Evolutionary conservation across 2,888 invertebrate species (phyloP).

Genomic region (Leucophenga montana): DNA sequence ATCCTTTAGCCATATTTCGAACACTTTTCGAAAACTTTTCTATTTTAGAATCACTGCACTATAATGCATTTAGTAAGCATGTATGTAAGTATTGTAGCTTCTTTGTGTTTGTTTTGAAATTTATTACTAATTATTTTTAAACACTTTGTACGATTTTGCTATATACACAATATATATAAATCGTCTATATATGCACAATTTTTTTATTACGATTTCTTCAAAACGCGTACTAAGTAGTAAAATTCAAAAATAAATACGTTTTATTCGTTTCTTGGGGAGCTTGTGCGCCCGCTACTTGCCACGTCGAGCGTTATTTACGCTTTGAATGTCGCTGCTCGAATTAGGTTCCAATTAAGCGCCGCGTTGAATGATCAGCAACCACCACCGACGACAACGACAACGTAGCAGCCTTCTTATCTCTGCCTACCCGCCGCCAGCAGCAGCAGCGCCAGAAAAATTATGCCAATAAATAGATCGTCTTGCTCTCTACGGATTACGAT

Average conservation of each 20-base stretch:
- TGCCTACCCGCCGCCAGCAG: no score
- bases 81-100: not conserved
- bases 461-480: conserved; percentile 7
- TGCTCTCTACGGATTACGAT: conserved; percentile 14
- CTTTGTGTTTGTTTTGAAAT: not conserved
- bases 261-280: not conserved
- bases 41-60: no score
- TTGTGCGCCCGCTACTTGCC: conserved; percentile 43
- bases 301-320: conserved; percentile 53
- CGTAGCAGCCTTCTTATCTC: conserved; percentile 48
- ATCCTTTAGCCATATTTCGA: conserved; percentile 25
- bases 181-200: no score
- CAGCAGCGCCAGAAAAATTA: not conserved
- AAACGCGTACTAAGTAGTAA: no score
- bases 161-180: no score
- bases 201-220: no score
- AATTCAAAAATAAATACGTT: conserved; percentile 15
- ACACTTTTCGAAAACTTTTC: no score
- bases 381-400: conserved; percentile 44
- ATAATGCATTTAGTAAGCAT: no score
- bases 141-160: not conserved
- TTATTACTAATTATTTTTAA: not conserved
- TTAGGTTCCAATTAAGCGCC: conserved; percentile 58
- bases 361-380: conserved; percentile 22
- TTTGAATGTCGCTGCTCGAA: conserved; percentile 57